These are phyloP conservation scores for Heliconius ismenius DNA, from an alignment of 2,888 invertebrate species.

Conservation along the genomic window DNA sequence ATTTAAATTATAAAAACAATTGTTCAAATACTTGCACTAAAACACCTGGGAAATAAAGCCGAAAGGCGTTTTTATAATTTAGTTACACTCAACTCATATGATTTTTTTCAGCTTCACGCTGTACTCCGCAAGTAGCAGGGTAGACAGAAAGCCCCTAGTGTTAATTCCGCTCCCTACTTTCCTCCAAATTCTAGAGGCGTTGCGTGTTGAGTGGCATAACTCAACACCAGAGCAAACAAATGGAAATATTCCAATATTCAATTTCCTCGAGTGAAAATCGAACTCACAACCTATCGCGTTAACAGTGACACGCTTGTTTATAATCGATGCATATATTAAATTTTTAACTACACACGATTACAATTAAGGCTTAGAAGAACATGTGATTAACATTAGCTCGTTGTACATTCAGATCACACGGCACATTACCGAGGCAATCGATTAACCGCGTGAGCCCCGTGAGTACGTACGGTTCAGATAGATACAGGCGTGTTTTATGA, in stretches of 20 bases:
- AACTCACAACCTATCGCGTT: too few relatives aligned
- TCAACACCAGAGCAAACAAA: too few relatives aligned
- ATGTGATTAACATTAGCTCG: conserved; percentile 26
- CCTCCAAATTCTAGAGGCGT: too few relatives aligned
- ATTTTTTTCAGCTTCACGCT: not conserved
- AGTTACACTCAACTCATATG: not conserved
- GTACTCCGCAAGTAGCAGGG: too few relatives aligned
- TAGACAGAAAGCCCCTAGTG: too few relatives aligned
- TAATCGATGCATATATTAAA: conserved; percentile 16
- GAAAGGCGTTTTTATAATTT: not conserved
- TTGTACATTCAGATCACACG: conserved; percentile 35
- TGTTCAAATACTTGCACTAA: conserved; percentile 8
- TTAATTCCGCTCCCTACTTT: too few relatives aligned
- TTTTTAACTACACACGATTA: conserved; percentile 23
- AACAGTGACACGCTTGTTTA: too few relatives aligned
- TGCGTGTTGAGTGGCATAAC: too few relatives aligned
- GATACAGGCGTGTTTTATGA: conserved; percentile 26
- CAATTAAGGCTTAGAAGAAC: conserved; percentile 19
- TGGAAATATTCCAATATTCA: too few relatives aligned
- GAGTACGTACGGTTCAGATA: conserved; percentile 11
- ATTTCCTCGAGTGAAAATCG: too few relatives aligned
- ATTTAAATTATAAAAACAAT: not conserved
- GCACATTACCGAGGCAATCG: conserved; percentile 32
- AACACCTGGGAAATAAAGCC: not conserved
- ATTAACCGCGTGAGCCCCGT: conserved; percentile 29